phyloP scores from a whole-genome alignment of 2,888 invertebrate species.

The Pocota personata region DNA sequence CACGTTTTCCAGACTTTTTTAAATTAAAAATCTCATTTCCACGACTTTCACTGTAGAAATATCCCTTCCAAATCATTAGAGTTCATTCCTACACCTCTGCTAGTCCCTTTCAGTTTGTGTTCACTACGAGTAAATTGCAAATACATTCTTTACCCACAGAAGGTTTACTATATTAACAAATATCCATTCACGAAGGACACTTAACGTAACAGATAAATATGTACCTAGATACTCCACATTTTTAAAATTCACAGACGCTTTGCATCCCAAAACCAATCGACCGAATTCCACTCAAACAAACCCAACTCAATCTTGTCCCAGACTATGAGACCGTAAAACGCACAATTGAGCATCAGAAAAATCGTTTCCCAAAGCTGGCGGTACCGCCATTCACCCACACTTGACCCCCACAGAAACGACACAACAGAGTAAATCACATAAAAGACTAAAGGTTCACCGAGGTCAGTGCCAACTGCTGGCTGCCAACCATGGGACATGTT shows the following conservation, averaged over 20 bases:
- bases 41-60: neutral
- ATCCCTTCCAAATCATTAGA: neutral
- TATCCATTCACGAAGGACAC: neutral
- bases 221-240: neutral
- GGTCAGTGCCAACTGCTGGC: constrained; percentile 44
- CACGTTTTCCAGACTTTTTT: neutral
- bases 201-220: no score
- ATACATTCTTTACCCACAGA: neutral
- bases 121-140: neutral
- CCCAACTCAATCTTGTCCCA: neutral
- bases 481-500: constrained; percentile 20
- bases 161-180: neutral
- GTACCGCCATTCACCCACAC: constrained; percentile 28
- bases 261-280: constrained; percentile 31
- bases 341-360: constrained; percentile 41
- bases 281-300: constrained; percentile 12
- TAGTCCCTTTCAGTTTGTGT: neutral
- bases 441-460: constrained; percentile 41
- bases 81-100: neutral
- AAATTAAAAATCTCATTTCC: neutral
- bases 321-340: constrained; percentile 38
- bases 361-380: constrained; percentile 1
- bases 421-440: constrained; percentile 36
- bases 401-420: constrained; percentile 16
- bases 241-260: constrained; percentile 35